phyloP scores from a whole-genome alignment of 2,888 invertebrate species.

The Vesta saturnalis region DNA sequence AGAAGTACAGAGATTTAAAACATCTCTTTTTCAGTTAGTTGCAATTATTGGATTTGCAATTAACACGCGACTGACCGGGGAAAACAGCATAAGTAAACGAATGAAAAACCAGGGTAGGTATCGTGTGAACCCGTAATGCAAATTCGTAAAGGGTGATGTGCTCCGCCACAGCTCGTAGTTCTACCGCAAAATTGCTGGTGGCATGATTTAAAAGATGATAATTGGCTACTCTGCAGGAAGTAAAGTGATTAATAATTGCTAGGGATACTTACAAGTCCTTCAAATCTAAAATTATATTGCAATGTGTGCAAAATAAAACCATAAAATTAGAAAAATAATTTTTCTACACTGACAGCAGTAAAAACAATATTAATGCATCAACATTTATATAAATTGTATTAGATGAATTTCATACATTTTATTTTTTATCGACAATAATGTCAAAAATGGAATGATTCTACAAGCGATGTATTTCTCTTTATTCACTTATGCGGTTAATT shows the following conservation, averaged over 20 bases:
- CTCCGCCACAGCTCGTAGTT: slow-evolving; percentile 11
- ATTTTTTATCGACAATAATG: too few relatives aligned
- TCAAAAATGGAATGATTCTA: too few relatives aligned
- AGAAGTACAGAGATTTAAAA: slow-evolving; percentile 2
- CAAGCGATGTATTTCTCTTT: too few relatives aligned
- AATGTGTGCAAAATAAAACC: slow-evolving; percentile 5
- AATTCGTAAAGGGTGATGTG: slow-evolving; percentile 16
- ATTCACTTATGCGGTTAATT: too few relatives aligned
- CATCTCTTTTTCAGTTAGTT: slow-evolving; percentile 14
- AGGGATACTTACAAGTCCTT: background rate
- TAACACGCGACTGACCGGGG: slow-evolving; percentile 30
- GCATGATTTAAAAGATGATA: slow-evolving; percentile 29
- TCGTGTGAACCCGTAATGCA: slow-evolving; percentile 20
- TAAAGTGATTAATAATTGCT: slow-evolving; percentile 26
- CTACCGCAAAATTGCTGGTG: slow-evolving; percentile 18
- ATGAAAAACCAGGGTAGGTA: slow-evolving; percentile 28
- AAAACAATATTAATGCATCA: background rate
- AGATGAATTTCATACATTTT: too few relatives aligned
- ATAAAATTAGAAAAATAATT: slow-evolving; percentile 2
- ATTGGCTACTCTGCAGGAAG: slow-evolving; percentile 22
- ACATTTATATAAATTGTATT: too few relatives aligned
- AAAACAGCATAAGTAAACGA: slow-evolving; percentile 31
- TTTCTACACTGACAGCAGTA: background rate
- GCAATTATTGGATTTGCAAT: slow-evolving; percentile 35
- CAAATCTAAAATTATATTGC: slow-evolving; percentile 14